Conservation (phyloP, 2,888 invertebrate genomes). For the Plagodis pulveraria region DNA sequence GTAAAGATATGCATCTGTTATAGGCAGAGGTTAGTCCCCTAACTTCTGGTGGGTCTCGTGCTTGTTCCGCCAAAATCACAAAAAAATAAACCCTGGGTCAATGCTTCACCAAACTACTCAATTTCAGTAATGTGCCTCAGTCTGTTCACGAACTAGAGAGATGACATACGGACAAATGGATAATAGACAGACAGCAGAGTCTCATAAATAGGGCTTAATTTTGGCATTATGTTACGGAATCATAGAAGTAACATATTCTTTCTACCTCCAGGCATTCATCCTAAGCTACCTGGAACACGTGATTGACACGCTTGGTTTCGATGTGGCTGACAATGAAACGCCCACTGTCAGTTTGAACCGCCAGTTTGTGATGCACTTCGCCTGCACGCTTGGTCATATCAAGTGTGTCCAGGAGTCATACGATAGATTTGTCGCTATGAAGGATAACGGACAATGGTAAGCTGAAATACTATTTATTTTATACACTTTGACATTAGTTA, state of each 20-base stretch:
- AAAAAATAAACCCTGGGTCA: too few relatives aligned
- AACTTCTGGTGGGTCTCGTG: too few relatives aligned
- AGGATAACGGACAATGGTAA: slow-evolving; percentile 47
- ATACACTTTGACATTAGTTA: neutral
- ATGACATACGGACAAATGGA: too few relatives aligned
- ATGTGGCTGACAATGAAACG: slow-evolving; percentile 52
- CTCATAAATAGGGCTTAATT: too few relatives aligned
- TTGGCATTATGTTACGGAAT: too few relatives aligned
- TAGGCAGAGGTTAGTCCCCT: too few relatives aligned
- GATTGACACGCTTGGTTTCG: slow-evolving; percentile 59
- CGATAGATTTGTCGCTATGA: slow-evolving; percentile 55
- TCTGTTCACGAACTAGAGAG: too few relatives aligned
- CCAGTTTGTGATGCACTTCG: slow-evolving; percentile 84
- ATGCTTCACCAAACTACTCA: too few relatives aligned
- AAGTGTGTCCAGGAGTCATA: slow-evolving; percentile 80
- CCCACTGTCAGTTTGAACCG: slow-evolving; percentile 74
- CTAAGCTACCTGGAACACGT: slow-evolving; percentile 64
- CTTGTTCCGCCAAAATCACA: too few relatives aligned
- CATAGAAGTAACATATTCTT: neutral
- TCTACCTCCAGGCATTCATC: slow-evolving; percentile 54
- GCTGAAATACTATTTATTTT: slow-evolving; percentile 13
- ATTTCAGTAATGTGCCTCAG: too few relatives aligned
- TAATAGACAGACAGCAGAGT: too few relatives aligned
- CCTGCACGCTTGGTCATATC: slow-evolving; percentile 85
- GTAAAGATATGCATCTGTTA: too few relatives aligned